Evolutionary conservation across 2,113 vertebrate species (phyloP).

Genomic region (Phrynosoma blainvillii): DNA sequence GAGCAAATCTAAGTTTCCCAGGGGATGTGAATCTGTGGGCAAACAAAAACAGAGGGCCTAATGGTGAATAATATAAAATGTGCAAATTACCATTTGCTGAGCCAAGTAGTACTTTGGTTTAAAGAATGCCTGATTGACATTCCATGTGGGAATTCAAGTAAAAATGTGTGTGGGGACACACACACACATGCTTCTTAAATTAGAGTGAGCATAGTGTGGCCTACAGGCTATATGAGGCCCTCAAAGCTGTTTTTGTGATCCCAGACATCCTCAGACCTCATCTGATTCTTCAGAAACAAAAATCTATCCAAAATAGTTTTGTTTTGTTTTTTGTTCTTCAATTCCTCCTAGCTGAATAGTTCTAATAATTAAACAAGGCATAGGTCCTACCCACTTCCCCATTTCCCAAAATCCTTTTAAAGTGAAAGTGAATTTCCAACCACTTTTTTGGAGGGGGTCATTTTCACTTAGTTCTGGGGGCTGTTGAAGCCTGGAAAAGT

Average conservation of each 20-base stretch:
- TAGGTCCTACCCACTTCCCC: no score
- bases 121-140: background rate
- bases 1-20: conserved; percentile 66
- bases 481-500: no score
- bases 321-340: no score
- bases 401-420: no score
- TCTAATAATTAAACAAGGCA: no score
- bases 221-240: background rate
- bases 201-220: background rate
- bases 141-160: background rate
- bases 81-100: conserved; percentile 21
- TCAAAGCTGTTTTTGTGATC: background rate
- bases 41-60: conserved; percentile 59
- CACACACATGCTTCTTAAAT: background rate
- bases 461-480: no score
- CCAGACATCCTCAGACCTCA: no score
- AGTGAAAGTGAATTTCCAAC: no score
- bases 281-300: no score
- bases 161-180: background rate
- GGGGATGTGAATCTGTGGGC: conserved; percentile 57
- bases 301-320: no score
- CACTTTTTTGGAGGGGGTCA: no score
- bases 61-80: conserved; percentile 66
- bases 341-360: no score
- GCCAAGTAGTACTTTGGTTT: background rate